Base-by-base conservation (phyloP, 2,113 vertebrate genomes). In the Otolemur garnettii region DNA sequence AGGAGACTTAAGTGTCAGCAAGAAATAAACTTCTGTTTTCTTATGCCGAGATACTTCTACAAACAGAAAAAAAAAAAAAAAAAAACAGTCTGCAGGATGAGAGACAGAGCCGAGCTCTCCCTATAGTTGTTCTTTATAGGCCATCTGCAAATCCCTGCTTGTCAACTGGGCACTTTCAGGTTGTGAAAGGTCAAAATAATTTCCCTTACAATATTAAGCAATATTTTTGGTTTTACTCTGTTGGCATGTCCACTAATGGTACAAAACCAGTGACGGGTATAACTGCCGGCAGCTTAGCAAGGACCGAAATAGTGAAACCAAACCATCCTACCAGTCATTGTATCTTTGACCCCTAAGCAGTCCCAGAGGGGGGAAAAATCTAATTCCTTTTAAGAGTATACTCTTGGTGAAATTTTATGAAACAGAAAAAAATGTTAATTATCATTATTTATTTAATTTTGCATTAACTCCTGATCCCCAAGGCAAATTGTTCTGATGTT, bases 21-120 rank as follows among this genome's bases (percentile, higher is more conserved):
- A 77, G 24, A 80, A 93, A 72, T 68, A 81, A 87, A 77, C 13
- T 74, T 95, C 26, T 90, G 13, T 45, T 82, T 95, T 87, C 89
- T 74, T 89, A 69, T 50, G 15, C 33, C 55, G 26, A 66, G 6
- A 83, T 28, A 86, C 19, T 88, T 88, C 7, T 21, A 50, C 66
- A 42, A 59, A 94, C 24, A 77, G 13, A 78, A 77, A 69, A 75
- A 87, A 94, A 87, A 68, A 24, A 64, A 30, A 81, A 77, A 59
- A 62, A 87, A 94, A 90, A 15, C 79, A 53, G 8, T 14, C 13
- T 59, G 33, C 4, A 82, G 60, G 94, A 91, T 22, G 86, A 86
- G 57, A 88, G 35, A 33, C 0, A 38, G 22, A 72, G 22, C 17
- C 15, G 55, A 30, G 3, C 19, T 82, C 12, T 38, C 24, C 53